These are phyloP conservation scores for Serranus cabrilla DNA, from an alignment of 2,797 vertebrate species.

Conservation along the genomic window DNA sequence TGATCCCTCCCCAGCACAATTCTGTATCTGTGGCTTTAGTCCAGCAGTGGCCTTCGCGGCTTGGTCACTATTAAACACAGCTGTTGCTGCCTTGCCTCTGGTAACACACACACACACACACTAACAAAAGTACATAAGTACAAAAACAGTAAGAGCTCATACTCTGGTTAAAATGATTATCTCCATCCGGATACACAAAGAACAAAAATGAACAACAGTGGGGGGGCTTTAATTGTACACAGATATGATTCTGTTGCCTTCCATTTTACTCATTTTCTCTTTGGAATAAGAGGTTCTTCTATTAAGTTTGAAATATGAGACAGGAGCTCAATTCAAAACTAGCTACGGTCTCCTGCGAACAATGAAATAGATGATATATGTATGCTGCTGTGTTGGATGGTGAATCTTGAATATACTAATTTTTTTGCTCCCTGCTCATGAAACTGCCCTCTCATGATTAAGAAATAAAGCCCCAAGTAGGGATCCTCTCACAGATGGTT, in stretches of 20 bases:
- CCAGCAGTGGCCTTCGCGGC: slow-evolving; percentile 61
- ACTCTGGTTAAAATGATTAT: slow-evolving; percentile 69
- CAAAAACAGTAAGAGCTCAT: slow-evolving; percentile 38
- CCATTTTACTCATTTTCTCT: slow-evolving; percentile 50
- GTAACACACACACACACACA: slow-evolving; percentile 37
- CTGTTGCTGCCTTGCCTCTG: slow-evolving; percentile 66
- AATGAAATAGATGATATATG: slow-evolving; percentile 21
- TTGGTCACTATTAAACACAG: slow-evolving; percentile 79
- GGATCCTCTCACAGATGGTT: not conserved
- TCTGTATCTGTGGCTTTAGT: slow-evolving; percentile 51
- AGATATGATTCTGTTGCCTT: slow-evolving; percentile 62
- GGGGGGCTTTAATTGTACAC: slow-evolving; percentile 66
- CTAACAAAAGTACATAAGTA: slow-evolving; percentile 29
- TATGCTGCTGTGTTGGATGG: slow-evolving; percentile 16
- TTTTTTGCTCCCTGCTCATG: not conserved
- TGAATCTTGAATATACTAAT: slow-evolving; percentile 7
- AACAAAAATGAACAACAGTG: slow-evolving; percentile 56
- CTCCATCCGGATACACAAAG: slow-evolving; percentile 59
- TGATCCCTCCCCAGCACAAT: slow-evolving; percentile 16
- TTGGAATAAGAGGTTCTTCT: slow-evolving; percentile 19
- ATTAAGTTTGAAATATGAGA: slow-evolving; percentile 35
- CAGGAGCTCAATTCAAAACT: not conserved
- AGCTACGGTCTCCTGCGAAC: slow-evolving; percentile 18
- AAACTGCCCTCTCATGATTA: slow-evolving; percentile 29
- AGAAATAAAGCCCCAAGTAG: slow-evolving; percentile 4